Conservation (phyloP, 53 echinoderm and acorn worm species). For the Glandiceps talaboti region DNA sequence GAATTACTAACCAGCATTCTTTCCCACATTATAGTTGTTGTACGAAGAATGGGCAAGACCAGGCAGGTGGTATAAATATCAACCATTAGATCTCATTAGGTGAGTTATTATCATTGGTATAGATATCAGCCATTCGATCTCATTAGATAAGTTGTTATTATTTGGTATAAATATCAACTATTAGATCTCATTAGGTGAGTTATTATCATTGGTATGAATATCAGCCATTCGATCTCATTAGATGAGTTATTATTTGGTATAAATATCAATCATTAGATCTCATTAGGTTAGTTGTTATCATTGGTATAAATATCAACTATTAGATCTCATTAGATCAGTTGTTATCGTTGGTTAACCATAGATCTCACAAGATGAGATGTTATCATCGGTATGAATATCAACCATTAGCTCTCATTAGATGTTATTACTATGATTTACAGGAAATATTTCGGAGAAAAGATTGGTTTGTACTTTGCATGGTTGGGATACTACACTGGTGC, state of each 20-base stretch:
- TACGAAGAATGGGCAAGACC: conserved; percentile 91
- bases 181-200: conserved; percentile 74
- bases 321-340: no score
- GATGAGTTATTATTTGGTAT: no score
- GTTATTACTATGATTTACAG: no score
- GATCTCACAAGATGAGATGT: conserved; percentile 68
- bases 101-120: no score
- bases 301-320: no score
- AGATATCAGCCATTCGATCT: no score
- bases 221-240: no score
- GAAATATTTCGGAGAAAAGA: conserved; percentile 92
- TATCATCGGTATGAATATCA: no score
- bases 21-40: conserved; percentile 39
- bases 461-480: conserved; percentile 92
- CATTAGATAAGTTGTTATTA: no score
- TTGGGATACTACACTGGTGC: conserved; percentile 91
- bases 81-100: conserved; percentile 86
- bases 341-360: conserved; percentile 98
- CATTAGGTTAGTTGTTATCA: conserved; percentile 66
- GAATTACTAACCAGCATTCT: no score
- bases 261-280: conserved; percentile 87
- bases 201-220: no score
- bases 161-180: conserved; percentile 97
- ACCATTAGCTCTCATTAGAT: no score
- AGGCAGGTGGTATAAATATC: conserved; percentile 90